Evolutionary conservation across 2,113 vertebrate genomes (phyloP).

Genomic region (Passer montanus): DNA sequence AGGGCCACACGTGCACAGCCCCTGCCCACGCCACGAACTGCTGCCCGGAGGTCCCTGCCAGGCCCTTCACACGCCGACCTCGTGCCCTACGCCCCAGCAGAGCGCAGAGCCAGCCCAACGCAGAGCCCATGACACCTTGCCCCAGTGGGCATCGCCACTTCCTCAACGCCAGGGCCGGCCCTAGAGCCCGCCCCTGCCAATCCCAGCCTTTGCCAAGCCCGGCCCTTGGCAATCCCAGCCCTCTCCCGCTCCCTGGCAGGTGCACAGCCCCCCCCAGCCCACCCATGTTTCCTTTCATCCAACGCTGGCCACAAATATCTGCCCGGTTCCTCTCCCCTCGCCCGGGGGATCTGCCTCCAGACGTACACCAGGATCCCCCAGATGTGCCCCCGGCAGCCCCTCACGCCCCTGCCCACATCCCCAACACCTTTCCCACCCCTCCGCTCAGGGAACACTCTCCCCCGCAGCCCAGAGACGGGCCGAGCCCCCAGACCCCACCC

Average conservation of each 20-base stretch:
- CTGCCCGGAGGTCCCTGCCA: not conserved
- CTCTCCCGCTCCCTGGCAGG: not conserved
- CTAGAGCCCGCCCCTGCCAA: not conserved
- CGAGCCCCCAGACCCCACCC: not conserved
- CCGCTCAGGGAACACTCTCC: not conserved
- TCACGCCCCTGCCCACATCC: not conserved
- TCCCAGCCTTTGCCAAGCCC: not conserved
- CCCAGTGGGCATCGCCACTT: not conserved
- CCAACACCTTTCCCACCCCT: not conserved
- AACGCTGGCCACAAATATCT: not conserved
- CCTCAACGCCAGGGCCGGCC: rapidly evolving
- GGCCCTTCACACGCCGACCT: not conserved
- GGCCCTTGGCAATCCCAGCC: not conserved
- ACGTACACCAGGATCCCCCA: not conserved
- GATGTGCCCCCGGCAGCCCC: not conserved
- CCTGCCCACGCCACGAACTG: not conserved
- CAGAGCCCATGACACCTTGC: not conserved
- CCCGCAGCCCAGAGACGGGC: not conserved
- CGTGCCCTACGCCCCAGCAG: not conserved
- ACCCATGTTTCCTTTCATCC: not conserved
- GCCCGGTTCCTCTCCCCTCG: not conserved
- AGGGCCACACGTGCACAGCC: not conserved
- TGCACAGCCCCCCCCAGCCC: not conserved
- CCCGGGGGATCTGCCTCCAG: not conserved
- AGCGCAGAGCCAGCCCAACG: rapidly evolving